Evolutionary conservation across 1,140 invertebrate species (phyloP), one percentile per base, ranked within the genome.

Genomic region (Bombus ignitus): DNA sequence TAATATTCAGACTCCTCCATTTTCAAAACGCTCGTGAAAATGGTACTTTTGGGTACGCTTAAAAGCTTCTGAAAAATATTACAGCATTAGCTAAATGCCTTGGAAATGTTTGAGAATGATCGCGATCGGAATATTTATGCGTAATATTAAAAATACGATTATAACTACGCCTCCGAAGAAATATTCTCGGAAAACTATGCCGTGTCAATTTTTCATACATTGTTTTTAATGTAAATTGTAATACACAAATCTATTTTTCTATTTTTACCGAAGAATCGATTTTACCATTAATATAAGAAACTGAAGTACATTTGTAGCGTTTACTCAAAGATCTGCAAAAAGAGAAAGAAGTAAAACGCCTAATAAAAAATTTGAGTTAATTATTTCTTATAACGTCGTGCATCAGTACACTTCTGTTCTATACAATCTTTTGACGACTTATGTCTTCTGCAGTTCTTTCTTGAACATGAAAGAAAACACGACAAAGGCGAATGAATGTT

Each of bases 21-120:
- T 53, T 53, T 53, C 47, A 53, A 53, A 53, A 53, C 47, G 47
- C 18, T 53, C 18, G 18, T 79, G 59, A 81, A n/a, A 62, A 15
- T 3, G 42, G 13, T 70, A 75, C 78, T 70, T 79, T 80, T 44
- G 18, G 18, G 1, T 12, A 53, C 53, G 77, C n/a, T 57, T 70
- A 71, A 65, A 75, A 25, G 76, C 81, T 74, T 42, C 35, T 53
- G 18, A 80, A 68, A 72, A 81, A 77, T 88, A 84, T 42, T 57
- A 12, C 22, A 37, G 25, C 18, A 72, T 53, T 22, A 22, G 59
- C 65, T 66, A 88, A 32, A 74, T 84, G 68, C 37, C 72, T 72
- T 47, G 81, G 10, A 87, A 76, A 18, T 25, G 28, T 87, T 65
- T 84, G 74, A n/a, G 13, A 65, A 32, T 13, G 5, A 32, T n/a